phyloP scores from a whole-genome alignment of 2,113 vertebrate genomes.

The Eretmochelys imbricata region DNA sequence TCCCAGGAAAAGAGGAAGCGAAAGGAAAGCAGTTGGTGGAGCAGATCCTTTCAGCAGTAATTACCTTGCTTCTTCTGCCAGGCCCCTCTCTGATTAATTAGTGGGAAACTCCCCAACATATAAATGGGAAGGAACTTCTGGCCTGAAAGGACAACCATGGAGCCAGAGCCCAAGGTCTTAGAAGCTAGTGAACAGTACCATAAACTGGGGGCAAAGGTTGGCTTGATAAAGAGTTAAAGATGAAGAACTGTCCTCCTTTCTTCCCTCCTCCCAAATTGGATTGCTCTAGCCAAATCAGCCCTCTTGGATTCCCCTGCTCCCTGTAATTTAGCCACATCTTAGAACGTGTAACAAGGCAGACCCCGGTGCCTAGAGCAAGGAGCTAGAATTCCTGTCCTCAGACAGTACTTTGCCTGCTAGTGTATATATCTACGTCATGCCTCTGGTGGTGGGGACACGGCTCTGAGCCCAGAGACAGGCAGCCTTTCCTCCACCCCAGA shows the following conservation, averaged over 20 bases:
- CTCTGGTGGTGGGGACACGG: neutral
- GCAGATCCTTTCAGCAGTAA: neutral
- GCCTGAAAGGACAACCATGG: neutral
- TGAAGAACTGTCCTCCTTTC: neutral
- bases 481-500: neutral
- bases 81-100: neutral
- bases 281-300: neutral
- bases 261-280: neutral
- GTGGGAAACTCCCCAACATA: neutral
- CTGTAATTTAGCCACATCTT: neutral
- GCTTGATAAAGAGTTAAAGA: neutral
- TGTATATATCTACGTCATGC: neutral
- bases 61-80: neutral
- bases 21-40: neutral
- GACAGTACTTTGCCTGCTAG: neutral
- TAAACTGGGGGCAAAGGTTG: fast-evolving
- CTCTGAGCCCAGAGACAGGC: neutral
- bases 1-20: neutral
- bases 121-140: neutral
- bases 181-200: neutral
- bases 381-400: neutral
- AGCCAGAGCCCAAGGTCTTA: neutral
- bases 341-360: neutral
- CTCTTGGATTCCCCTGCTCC: neutral
- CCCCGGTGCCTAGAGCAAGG: neutral